A percentile compares a stretch with the other conserved stretches of the same genome.
phyloP scores from a whole-genome alignment of 2,113 vertebrate genomes.

The Plecotus auritus region DNA sequence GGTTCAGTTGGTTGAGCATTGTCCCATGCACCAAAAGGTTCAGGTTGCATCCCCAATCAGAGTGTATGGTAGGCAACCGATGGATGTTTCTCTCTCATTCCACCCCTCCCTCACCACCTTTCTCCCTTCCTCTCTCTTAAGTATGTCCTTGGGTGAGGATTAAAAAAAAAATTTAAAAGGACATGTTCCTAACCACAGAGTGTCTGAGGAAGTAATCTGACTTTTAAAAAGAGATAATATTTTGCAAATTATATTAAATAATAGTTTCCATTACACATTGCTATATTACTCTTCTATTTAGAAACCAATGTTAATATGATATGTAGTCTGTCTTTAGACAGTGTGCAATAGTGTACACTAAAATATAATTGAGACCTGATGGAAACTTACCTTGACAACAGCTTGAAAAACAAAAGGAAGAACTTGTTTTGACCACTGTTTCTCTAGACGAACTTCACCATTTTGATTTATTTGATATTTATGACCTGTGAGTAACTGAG shows the following conservation, averaged over 20 bases:
- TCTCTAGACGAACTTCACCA: slow-evolving; percentile 93
- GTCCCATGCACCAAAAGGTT: neutral
- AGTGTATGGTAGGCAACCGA: neutral
- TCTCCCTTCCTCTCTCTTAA: neutral
- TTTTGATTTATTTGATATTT: slow-evolving; percentile 90
- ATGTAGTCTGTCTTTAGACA: neutral
- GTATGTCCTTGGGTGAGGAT: neutral
- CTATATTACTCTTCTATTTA: neutral
- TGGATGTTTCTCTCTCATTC: neutral
- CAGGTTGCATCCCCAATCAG: neutral
- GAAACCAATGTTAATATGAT: neutral
- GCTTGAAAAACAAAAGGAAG: slow-evolving; percentile 94
- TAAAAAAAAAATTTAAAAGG: neutral
- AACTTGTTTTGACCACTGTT: slow-evolving; percentile 96
- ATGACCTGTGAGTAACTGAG: slow-evolving; percentile 91
- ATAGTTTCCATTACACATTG: neutral
- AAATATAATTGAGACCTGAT: neutral
- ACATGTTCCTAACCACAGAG: neutral
- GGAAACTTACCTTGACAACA: slow-evolving; percentile 88
- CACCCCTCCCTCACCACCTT: too few species aligned
- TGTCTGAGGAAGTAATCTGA: neutral
- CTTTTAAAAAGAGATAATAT: neutral
- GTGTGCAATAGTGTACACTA: neutral
- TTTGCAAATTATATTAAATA: slow-evolving; percentile 26
- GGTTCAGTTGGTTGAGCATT: neutral